Evolutionary conservation across 2,797 vertebrate species (phyloP).

Genomic region (Halcyon chelicuti): DNA sequence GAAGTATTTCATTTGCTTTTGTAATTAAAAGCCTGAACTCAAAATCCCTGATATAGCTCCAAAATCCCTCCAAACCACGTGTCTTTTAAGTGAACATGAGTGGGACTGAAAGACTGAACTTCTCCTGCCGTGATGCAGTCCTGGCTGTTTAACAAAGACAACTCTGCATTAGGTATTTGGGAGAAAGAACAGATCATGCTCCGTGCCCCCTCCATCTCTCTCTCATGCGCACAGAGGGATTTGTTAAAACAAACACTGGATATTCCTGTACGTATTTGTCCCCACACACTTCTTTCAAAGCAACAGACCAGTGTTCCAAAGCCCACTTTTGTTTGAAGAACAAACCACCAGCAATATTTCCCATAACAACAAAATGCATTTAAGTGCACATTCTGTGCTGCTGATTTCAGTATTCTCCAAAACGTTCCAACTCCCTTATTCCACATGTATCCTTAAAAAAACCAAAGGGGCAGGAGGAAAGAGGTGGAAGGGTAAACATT

Average conservation of each 20-base stretch:
- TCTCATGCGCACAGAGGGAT: neutral
- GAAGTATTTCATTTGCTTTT: neutral
- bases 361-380: neutral
- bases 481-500: neutral
- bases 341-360: neutral
- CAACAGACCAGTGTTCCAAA: neutral
- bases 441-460: neutral
- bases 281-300: neutral
- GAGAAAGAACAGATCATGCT: neutral
- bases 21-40: conserved; percentile 7
- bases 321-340: neutral
- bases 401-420: neutral
- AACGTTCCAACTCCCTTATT: neutral
- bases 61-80: neutral
- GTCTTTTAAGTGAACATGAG: neutral
- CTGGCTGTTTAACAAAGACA: neutral
- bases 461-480: neutral
- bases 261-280: neutral
- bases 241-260: neutral
- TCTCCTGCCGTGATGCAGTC: neutral
- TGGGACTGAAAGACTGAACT: neutral
- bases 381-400: neutral
- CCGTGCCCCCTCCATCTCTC: neutral
- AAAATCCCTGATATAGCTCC: neutral
- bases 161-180: neutral